Conservation (phyloP, 2,113 vertebrate genomes). For the Neotragus moschatus region DNA sequence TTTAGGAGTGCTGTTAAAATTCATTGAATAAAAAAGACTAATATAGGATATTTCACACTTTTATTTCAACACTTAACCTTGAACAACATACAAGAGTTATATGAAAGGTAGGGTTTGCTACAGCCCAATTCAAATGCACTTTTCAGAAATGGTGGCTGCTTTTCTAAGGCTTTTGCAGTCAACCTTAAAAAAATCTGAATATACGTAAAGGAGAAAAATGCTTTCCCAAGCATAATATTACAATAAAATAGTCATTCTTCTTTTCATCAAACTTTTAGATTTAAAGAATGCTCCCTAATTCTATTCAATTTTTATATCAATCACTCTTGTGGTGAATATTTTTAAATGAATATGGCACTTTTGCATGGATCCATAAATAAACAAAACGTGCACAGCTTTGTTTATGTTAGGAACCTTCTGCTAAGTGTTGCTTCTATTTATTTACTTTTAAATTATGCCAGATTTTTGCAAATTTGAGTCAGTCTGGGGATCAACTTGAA, state of each 20-base stretch:
- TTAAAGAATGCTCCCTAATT: conserved; percentile 40
- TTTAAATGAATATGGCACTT: conserved; percentile 73
- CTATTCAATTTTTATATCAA: conserved; percentile 64
- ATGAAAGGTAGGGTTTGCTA: neutral
- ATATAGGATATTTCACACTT: neutral
- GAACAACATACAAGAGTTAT: neutral
- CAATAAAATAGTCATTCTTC: neutral
- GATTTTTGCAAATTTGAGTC: conserved; percentile 69
- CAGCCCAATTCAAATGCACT: neutral
- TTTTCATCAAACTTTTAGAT: conserved; percentile 20
- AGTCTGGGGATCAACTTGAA: conserved; percentile 71
- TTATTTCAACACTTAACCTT: neutral
- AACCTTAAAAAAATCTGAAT: neutral
- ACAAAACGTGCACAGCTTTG: conserved; percentile 77
- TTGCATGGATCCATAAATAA: conserved; percentile 74
- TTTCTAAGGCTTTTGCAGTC: neutral
- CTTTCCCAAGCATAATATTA: conserved; percentile 2
- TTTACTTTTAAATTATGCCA: conserved; percentile 78
- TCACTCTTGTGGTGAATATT: conserved; percentile 64
- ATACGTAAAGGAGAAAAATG: neutral
- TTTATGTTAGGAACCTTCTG: conserved; percentile 71
- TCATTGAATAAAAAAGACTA: neutral
- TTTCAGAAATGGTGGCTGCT: neutral
- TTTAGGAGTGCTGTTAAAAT: neutral
- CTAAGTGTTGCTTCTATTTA: conserved; percentile 76